Conservation (phyloP, 2,888 invertebrate species). For the Danaus chrysippus region DNA sequence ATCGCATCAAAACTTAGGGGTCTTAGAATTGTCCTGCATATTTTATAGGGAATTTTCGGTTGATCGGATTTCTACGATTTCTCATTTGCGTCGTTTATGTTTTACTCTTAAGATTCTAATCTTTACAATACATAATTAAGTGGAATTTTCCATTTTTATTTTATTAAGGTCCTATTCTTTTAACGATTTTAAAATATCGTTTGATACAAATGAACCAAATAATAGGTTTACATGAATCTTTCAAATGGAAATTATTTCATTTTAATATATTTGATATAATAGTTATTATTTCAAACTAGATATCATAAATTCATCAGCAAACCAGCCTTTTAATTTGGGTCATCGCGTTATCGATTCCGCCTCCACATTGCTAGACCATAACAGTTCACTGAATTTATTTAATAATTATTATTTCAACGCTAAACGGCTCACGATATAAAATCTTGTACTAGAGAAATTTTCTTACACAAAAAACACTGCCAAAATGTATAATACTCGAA, state of each 20-base stretch:
- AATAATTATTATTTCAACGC: slow-evolving; percentile 25
- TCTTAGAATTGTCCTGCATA: slow-evolving; percentile 33
- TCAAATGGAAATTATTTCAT: too few relatives aligned
- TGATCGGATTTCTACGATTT: slow-evolving; percentile 19
- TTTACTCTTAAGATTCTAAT: background rate
- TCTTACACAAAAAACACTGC: slow-evolving; percentile 7
- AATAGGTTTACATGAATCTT: too few relatives aligned
- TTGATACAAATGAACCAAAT: too few relatives aligned
- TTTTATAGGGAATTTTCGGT: slow-evolving; percentile 23
- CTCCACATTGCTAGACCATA: slow-evolving; percentile 21
- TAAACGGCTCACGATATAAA: slow-evolving; percentile 21
- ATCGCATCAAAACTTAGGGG: slow-evolving; percentile 39
- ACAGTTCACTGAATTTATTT: slow-evolving; percentile 24
- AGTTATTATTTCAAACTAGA: too few relatives aligned
- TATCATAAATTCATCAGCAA: slow-evolving; percentile 15
- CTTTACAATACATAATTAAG: background rate
- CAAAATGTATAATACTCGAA: background rate
- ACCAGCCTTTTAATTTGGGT: slow-evolving; percentile 27
- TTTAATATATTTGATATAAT: too few relatives aligned
- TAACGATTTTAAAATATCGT: too few relatives aligned
- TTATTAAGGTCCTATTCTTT: too few relatives aligned
- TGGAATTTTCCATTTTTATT: too few relatives aligned
- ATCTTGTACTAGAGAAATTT: slow-evolving; percentile 14
- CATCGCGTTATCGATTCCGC: slow-evolving; percentile 27
- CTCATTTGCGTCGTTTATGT: background rate